Percentiles rank a stretch among this genome's conserved stretches.
Conservation (phyloP, 2,888 invertebrate species). For the Dryobota labecula region DNA sequence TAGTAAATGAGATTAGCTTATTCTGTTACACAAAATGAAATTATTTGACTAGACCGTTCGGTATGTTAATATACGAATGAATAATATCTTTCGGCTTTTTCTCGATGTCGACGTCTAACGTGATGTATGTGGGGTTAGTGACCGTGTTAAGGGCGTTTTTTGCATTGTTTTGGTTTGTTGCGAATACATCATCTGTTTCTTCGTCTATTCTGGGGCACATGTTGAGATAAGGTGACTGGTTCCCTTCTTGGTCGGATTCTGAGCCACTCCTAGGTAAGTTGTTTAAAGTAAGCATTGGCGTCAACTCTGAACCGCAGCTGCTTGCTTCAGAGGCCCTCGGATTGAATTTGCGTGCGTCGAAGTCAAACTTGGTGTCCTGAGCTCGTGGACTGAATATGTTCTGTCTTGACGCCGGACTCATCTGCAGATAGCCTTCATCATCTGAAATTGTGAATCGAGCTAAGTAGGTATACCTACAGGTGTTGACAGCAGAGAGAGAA, state of each 20-base stretch:
- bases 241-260: slow-evolving; percentile 84
- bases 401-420: slow-evolving; percentile 88
- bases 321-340: slow-evolving; percentile 74
- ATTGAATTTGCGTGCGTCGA: slow-evolving; percentile 83
- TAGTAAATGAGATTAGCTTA: slow-evolving; percentile 68
- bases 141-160: slow-evolving; percentile 80
- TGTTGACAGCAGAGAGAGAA: slow-evolving; percentile 5
- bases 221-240: slow-evolving; percentile 78
- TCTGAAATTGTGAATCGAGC: slow-evolving; percentile 73
- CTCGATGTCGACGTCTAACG: slow-evolving; percentile 79
- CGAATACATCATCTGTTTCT: slow-evolving; percentile 85
- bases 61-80: slow-evolving; percentile 82
- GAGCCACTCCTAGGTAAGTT: slow-evolving; percentile 84
- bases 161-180: slow-evolving; percentile 77
- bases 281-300: slow-evolving; percentile 89
- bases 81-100: slow-evolving; percentile 82
- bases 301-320: slow-evolving; percentile 83
- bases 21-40: slow-evolving; percentile 62
- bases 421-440: slow-evolving; percentile 91
- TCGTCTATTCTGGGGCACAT: slow-evolving; percentile 82
- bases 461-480: neutral
- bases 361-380: slow-evolving; percentile 87
- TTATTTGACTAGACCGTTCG: slow-evolving; percentile 88
- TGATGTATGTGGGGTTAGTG: slow-evolving; percentile 86
- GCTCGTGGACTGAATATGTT: slow-evolving; percentile 90